phyloP scores from a whole-genome alignment of 2,888 invertebrate species.

The Clitarchus hookeri region DNA sequence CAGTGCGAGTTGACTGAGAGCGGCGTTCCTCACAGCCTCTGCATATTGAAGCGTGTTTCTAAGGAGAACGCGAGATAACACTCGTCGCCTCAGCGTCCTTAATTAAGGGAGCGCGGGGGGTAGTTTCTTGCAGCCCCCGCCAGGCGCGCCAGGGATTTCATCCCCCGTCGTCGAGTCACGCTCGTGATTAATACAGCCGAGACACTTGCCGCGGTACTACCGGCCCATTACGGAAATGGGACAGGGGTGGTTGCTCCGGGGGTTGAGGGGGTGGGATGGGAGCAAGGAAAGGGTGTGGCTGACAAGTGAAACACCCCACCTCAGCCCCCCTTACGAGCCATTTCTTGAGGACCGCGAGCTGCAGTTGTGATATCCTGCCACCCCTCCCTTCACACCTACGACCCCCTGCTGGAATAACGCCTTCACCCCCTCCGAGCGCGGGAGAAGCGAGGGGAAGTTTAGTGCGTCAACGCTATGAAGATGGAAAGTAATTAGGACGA shows the following conservation, averaged over 20 bases:
- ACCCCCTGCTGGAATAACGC: neutral
- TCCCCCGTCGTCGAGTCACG: neutral
- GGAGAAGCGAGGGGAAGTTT: neutral
- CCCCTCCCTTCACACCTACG: neutral
- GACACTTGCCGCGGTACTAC: neutral
- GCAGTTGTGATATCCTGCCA: neutral
- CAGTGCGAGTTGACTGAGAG: too few species aligned
- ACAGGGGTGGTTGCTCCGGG: neutral
- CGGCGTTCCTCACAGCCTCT: too few species aligned
- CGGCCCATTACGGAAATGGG: neutral
- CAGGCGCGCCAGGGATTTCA: too few species aligned
- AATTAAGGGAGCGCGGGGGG: too few species aligned
- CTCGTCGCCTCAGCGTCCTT: too few species aligned
- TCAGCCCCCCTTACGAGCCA: neutral
- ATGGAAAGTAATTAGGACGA: slow-evolving; percentile 23
- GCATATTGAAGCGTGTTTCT: too few species aligned
- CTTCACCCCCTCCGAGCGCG: neutral
- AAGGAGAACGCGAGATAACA: too few species aligned
- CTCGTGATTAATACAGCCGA: neutral
- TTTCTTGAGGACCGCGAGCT: neutral
- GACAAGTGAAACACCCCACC: neutral
- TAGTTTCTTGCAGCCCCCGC: too few species aligned
- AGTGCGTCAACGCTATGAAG: slow-evolving; percentile 21
- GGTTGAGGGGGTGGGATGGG: neutral
- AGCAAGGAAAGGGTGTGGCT: neutral